A percentile compares a stretch with the other conserved stretches of the same genome.
phyloP scores from a whole-genome alignment of 2,888 invertebrate genomes.

The Orchestes rusci region DNA sequence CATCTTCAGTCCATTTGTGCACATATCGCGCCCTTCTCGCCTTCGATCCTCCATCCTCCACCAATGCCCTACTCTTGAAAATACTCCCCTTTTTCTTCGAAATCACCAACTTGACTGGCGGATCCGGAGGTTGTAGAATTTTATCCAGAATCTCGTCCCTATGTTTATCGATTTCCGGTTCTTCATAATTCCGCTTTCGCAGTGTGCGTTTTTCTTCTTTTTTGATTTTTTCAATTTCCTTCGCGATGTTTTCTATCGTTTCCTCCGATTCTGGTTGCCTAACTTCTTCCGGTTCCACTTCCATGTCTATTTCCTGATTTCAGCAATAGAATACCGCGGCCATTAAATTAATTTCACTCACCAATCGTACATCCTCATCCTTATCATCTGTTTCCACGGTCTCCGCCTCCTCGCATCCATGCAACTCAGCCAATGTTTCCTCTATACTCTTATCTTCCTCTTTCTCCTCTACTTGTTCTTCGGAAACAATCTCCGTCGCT shows the following conservation, averaged over 20 bases:
- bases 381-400: no score
- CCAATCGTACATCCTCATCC: neutral
- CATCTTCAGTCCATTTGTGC: constrained; percentile 84
- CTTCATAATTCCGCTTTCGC: no score
- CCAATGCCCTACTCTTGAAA: constrained; percentile 71
- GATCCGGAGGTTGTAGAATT: constrained; percentile 31
- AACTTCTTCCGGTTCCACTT: constrained; percentile 1
- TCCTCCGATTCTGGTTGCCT: constrained; percentile 2
- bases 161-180: constrained; percentile 30
- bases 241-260: constrained; percentile 22
- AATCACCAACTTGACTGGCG: constrained; percentile 60
- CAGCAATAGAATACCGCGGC: no score
- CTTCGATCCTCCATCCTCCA: constrained; percentile 57
- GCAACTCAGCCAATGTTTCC: neutral
- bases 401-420: no score
- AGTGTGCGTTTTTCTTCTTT: no score
- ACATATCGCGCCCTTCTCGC: constrained; percentile 74
- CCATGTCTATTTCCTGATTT: constrained; percentile 4
- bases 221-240: constrained; percentile 17
- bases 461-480: neutral
- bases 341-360: no score
- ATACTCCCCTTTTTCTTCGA: constrained; percentile 84
- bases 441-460: neutral
- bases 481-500: neutral
- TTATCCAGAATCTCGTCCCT: constrained; percentile 34